Conservation (phyloP, 2,797 vertebrate species). For the Hylomyscus alleni region DNA sequence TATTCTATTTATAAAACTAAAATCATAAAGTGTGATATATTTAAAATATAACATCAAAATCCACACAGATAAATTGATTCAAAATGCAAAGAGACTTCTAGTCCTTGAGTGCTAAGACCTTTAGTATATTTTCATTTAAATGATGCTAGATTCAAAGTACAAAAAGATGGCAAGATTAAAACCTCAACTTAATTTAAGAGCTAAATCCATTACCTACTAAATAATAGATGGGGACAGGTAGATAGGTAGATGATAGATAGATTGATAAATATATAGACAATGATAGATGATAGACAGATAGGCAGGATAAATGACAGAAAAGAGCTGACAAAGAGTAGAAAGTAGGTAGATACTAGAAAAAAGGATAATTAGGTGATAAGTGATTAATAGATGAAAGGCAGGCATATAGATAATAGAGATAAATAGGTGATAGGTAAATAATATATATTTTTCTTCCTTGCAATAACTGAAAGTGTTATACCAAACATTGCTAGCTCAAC, state of each 20-base stretch:
- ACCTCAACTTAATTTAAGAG: neutral
- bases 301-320: neutral
- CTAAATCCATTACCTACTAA: too few species aligned
- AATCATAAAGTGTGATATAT: neutral
- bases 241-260: neutral
- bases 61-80: neutral
- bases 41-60: neutral
- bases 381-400: neutral
- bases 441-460: neutral
- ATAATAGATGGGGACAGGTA: neutral
- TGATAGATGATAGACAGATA: neutral
- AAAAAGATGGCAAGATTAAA: neutral
- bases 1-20: neutral
- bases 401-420: neutral
- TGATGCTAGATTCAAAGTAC: conserved; percentile 38
- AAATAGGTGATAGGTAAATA: neutral
- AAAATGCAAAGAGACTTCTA: neutral
- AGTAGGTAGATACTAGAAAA: neutral
- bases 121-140: conserved; percentile 24
- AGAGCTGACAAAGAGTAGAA: neutral
- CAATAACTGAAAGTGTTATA: neutral
- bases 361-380: neutral
- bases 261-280: neutral
- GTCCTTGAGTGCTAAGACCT: neutral
- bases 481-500: neutral